Evolutionary conservation across 2,113 vertebrate species (phyloP), one percentile per base, ranked within the genome.

Genomic region (Clinocottus analis): DNA sequence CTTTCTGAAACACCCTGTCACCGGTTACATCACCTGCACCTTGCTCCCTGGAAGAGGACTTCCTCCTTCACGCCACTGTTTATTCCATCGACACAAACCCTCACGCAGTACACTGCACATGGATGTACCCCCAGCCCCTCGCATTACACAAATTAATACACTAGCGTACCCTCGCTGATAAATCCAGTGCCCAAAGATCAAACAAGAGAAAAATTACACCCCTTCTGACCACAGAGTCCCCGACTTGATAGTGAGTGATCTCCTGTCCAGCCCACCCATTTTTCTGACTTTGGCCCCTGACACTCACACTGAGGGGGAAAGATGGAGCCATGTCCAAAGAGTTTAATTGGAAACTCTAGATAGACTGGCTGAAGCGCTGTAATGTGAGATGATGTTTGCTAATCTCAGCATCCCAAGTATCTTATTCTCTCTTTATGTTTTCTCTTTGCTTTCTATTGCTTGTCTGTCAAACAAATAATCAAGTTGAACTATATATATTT

Each of bases 21-120:
- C 65, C 68, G 23, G 84, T 87, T 85, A 60, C 76, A 65, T 88
- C 84, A 85, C 88, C 75, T 82, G 77, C 85, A 76, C 84, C 94
- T 94, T 91, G 93, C 93, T 93, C 94, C 94, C 86, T 80, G 85
- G 89, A 87, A 89, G 88, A 47, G 14, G 49, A 82, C 74, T 81
- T 78, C 87, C 79, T 84, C 77, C 75, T 73, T 85, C 87, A 87
- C 78, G 74, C 82, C 80, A 81, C 65, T 71, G 33, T 85, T 82
- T 73, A 82, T 84, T 84, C 83, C 85, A 81, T 87, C 56, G 27
- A 72, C 85, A 84, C 65, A 3, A 53, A 51, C 81, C 75, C 45
- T 79, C 81, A 90, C 91, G 14, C 72, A 79, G 69, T 85, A 58
- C 14, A 56, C 75, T 75, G 84, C 86, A 86, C 80, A 87, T 76